Evolutionary conservation across 2,888 invertebrate genomes (phyloP).

Genomic region (Tenthredo notha): DNA sequence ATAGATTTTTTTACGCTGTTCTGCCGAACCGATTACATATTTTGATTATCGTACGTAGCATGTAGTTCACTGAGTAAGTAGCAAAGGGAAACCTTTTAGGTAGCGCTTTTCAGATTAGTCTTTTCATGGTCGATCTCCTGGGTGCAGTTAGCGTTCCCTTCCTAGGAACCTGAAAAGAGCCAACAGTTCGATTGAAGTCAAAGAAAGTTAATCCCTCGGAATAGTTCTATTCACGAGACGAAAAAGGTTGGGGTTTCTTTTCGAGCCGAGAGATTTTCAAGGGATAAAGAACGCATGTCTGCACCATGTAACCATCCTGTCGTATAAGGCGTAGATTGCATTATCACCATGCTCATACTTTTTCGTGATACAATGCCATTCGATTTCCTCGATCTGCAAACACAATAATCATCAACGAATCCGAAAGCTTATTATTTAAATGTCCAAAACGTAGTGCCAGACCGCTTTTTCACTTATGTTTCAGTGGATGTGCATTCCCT

Average conservation of each 20-base stretch:
- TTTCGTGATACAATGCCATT: slow-evolving; percentile 4
- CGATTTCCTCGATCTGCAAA: background rate
- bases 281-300: slow-evolving; percentile 35
- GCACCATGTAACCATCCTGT: background rate
- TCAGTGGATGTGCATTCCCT: slow-evolving; percentile 98
- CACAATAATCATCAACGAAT: background rate
- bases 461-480: slow-evolving; percentile 61
- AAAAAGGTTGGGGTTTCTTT: slow-evolving; percentile 19
- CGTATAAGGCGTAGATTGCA: slow-evolving; percentile 16
- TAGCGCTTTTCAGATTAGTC: slow-evolving; percentile 41
- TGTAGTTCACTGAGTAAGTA: slow-evolving; percentile 14
- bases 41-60: slow-evolving; percentile 31
- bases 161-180: slow-evolving; percentile 39
- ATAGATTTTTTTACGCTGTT: background rate
- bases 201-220: slow-evolving; percentile 52
- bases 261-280: slow-evolving; percentile 28
- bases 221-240: slow-evolving; percentile 38
- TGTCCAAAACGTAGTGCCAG: background rate
- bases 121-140: slow-evolving; percentile 51
- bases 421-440: background rate
- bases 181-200: slow-evolving; percentile 51
- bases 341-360: slow-evolving; percentile 14
- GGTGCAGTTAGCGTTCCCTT: slow-evolving; percentile 47
- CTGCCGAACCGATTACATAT: background rate
- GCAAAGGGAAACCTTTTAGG: slow-evolving; percentile 50